Percentiles rank a stretch among this genome's conserved stretches.
Conservation (phyloP, 2,113 vertebrate genomes). For the Colius striatus region DNA sequence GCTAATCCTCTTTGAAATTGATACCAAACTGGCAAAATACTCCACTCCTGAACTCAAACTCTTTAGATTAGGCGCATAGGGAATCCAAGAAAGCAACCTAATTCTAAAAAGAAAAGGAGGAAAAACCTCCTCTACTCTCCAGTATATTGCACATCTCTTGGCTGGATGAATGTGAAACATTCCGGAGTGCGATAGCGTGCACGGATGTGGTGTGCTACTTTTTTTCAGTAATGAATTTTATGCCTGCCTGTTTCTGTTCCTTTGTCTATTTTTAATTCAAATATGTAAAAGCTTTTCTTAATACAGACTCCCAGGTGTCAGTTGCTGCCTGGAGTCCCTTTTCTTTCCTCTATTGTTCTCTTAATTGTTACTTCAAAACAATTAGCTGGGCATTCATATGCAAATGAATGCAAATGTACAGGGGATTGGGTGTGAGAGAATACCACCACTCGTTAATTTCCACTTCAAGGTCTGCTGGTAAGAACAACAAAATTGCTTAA, state of each 20-base stretch:
- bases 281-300: conserved; percentile 80
- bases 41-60: background rate
- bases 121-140: background rate
- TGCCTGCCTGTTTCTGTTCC: conserved; percentile 65
- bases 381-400: conserved; percentile 83
- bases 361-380: conserved; percentile 86
- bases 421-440: conserved; percentile 73
- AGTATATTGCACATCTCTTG: background rate
- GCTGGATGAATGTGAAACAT: conserved; percentile 28
- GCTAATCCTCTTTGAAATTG: background rate
- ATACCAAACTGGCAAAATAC: background rate
- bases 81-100: background rate
- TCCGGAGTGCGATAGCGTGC: background rate
- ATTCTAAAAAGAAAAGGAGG: background rate
- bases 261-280: conserved; percentile 80
- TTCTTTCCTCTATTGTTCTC: conserved; percentile 82
- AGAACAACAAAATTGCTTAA: conserved; percentile 75
- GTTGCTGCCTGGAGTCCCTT: conserved; percentile 77
- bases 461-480: conserved; percentile 78
- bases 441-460: conserved; percentile 79
- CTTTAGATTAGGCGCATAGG: background rate
- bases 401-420: conserved; percentile 78
- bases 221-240: conserved; percentile 65
- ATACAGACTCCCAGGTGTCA: conserved; percentile 82
- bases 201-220: background rate